Evolutionary conservation across 2,888 invertebrate species (phyloP).

Genomic region (Conomelus anceps): DNA sequence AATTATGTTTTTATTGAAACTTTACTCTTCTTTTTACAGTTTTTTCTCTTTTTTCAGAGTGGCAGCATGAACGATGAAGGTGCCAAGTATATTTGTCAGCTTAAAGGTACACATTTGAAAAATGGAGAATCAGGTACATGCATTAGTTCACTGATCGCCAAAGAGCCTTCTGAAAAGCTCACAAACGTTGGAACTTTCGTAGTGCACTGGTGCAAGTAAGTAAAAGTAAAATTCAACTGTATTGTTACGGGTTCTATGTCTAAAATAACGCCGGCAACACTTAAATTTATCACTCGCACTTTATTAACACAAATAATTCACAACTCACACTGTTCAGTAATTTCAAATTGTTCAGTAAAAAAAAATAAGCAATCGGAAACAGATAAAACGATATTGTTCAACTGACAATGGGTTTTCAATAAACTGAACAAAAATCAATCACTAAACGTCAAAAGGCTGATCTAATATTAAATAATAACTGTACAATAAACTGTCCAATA

Average conservation of each 20-base stretch:
- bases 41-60: conserved; percentile 37
- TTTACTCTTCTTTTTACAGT: conserved; percentile 37
- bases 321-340: too few relatives aligned
- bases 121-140: conserved; percentile 50
- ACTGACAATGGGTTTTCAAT: too few relatives aligned
- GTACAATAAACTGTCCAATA: too few relatives aligned
- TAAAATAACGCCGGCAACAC: too few relatives aligned
- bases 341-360: too few relatives aligned
- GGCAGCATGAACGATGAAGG: conserved; percentile 36
- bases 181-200: conserved; percentile 49
- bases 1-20: conserved; percentile 33
- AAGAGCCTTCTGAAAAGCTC: conserved; percentile 44
- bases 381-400: too few relatives aligned
- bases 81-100: conserved; percentile 33
- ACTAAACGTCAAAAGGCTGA: too few relatives aligned
- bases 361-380: too few relatives aligned
- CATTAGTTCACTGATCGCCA: conserved; percentile 45
- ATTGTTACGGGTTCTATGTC: background rate
- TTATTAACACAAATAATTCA: too few relatives aligned
- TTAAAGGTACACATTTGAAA: conserved; percentile 43
- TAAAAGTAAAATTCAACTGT: background rate
- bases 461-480: too few relatives aligned
- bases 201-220: conserved; percentile 51
- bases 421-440: too few relatives aligned
- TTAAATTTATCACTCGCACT: too few relatives aligned